Evolutionary conservation across 2,113 vertebrate species (phyloP), one percentile per base, ranked within the genome.

Genomic region (Chionodraco myersi): DNA sequence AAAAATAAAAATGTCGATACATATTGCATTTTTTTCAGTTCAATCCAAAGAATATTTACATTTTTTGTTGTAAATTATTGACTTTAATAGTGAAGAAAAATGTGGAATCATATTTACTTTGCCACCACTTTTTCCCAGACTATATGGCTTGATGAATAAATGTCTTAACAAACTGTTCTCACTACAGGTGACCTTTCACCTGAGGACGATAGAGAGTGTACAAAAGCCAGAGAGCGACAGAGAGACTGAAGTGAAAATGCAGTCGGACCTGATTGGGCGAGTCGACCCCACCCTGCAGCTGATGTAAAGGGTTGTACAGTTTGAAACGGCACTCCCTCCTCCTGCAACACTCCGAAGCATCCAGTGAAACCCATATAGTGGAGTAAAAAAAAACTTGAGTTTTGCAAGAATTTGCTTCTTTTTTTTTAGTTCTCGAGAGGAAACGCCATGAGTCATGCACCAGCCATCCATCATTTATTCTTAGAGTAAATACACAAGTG

Each of bases 231-330:
- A 51, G 15, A 54, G 41, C 63, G 3, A 30, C 45, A 53, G 79
- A 52, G 63, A 48, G 69, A 56, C 49, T 72, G 48, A 47, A 5
- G 41, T 48, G 61, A 60, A 77, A 92, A 94, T 93, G 91, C 59
- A 5, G 92, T 87, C 2, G 6, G 72, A 86, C 93, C 82, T 78
- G 93, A 84, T 89, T 47, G 77, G 88, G 91, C 5, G 57, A 77
- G 70, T 70, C 14, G 4, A 70, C 87, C 82, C 68, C 71, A 82
- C 92, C 91, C 64, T 75, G 15, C 59, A 79, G 77, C 72, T 74
- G 77, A 86, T 69, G 45, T 73, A 69, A 88, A 10, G 57, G 14
- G 48, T 49, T 36, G 49, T 52, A 18, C 6, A 45, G 15, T 5
- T 10, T 0, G 10, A 26, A 3, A 49, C 0, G 56, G 0, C 86